Evolutionary conservation across 2,888 invertebrate species (phyloP), one percentile per base, ranked within the genome.

Genomic region (Dichetophora obliterata): DNA sequence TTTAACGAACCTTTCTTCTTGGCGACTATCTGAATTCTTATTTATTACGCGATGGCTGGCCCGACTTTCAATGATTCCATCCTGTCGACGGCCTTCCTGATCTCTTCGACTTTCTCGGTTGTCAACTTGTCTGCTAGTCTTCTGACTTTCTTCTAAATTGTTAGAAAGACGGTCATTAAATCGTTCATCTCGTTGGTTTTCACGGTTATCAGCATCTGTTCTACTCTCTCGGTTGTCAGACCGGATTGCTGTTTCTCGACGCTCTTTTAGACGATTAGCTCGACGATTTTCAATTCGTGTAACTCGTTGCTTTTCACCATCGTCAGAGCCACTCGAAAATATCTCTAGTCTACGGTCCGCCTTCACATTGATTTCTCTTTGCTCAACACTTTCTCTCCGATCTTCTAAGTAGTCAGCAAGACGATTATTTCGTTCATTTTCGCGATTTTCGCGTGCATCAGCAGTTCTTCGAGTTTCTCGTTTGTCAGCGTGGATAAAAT

Each of bases 191-290:
- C 61, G 65, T 9, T 61, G 57, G 19, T 24, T 43, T 24, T 59
- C 61, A 2, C 54, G 54, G 1, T 24, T 43, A 1, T 63, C 31
- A 27, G 6, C 52, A 54, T 14, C 37, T 24, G 50, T 57, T 24
- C 27, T 57, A 37, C 27, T 52, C 6, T 71, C 76, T 34, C 24
- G 50, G 22, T 71, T 61, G 22, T 54, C 63, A 27, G 31, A 54
- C n/a, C 24, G 52, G 6, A 43, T 37, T 19, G 8, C 9, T 14
- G 16, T 14, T 52, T 3, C 54, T 5, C 5, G 27, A 16, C n/a
- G 70, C 2, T 24, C n/a, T 69, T 50, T 52, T 69, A 3, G 9
- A 27, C 52, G 16, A 19, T 1, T 14, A 52, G 11, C 9, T 37
- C n/a, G 37, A 4, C 27, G 24, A 59, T 22, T 19, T 3, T 19